Evolutionary conservation across 2,888 invertebrate genomes (phyloP), one percentile per base, ranked within the genome.

Genomic region (Synergus umbraculus): DNA sequence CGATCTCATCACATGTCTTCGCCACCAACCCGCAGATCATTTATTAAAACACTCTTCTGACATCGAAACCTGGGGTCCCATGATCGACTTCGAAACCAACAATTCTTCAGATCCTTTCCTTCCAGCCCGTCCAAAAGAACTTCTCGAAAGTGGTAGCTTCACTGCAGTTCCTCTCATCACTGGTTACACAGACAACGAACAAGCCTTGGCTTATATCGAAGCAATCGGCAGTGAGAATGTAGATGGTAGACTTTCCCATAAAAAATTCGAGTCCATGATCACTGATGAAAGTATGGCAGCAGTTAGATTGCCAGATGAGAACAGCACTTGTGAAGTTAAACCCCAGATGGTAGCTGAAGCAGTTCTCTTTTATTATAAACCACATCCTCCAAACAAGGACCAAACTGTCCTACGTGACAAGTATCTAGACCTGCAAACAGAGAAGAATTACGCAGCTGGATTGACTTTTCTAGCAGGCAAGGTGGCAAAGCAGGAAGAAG

Each of bases 171-270:
- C 97, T 0, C 88, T 97, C 15, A 91, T 97, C 85, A 94, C 95
- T n/a, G 96, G 96, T 0, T 97, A 95, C 86, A 97, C 97, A 0
- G 95, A 96, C 85, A 97, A 97, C 95, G 97, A 97, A 92, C 96
- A 96, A 86, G 96, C 95, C 9, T 90, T 97, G 1, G 93, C 95
- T 22, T 91, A 91, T 69, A 89, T 93, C 76, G 93, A 93, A n/a
- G 90, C 94, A 41, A 93, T 94, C 64, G 94, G 94, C 76, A 93
- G 93, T 49, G 93, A 94, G 63, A 93, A 94, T 69, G 93, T 94
- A 76, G 94, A 95, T 58, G 94, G 94, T 3, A 95, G 94, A 13
- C 93, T 96, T 49, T 94, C 94, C 83, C 93, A 93, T 82, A 92
- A 92, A 63, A 94, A 94, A 84, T 95, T 95, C 83, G 94, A 95